Conservation (phyloP, 1,140 invertebrate genomes). For the Drosophila nasuta region DNA sequence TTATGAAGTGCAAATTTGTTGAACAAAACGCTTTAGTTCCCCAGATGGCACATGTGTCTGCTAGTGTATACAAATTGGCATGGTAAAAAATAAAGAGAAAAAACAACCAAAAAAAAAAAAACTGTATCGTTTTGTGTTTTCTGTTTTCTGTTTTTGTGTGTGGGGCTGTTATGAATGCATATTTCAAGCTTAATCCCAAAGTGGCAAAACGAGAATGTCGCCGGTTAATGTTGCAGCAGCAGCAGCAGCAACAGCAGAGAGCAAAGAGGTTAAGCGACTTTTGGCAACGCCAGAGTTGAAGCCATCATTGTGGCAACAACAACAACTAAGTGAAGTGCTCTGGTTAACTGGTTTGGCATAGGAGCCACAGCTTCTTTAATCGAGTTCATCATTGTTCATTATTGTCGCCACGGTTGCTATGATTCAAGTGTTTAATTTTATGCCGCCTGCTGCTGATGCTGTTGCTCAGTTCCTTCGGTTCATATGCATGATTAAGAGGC, state of each 20-base stretch:
- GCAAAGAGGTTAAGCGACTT: slow-evolving; percentile 62
- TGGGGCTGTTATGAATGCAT: slow-evolving; percentile 73
- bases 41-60: background rate
- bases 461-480: slow-evolving; percentile 19
- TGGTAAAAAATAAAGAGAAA: background rate
- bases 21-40: background rate
- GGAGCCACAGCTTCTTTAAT: slow-evolving; percentile 64
- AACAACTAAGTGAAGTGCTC: slow-evolving; percentile 57
- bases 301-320: slow-evolving; percentile 14
- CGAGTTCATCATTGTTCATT: slow-evolving; percentile 82
- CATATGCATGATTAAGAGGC: slow-evolving; percentile 70
- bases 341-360: slow-evolving; percentile 75
- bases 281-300: slow-evolving; percentile 51
- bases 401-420: slow-evolving; percentile 73
- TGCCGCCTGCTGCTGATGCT: slow-evolving; percentile 63
- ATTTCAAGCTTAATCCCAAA: slow-evolving; percentile 81
- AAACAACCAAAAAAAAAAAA: background rate
- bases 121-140: slow-evolving; percentile 15
- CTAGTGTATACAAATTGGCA: slow-evolving; percentile 30
- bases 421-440: slow-evolving; percentile 78
- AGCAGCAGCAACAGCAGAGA: slow-evolving; percentile 8
- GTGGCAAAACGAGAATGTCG: slow-evolving; percentile 81
- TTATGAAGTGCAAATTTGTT: background rate
- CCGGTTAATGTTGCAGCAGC: slow-evolving; percentile 67
- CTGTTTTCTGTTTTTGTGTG: background rate